Evolutionary conservation across 1,140 invertebrate genomes (phyloP).

Genomic region (Drosophila chauvacae): DNA sequence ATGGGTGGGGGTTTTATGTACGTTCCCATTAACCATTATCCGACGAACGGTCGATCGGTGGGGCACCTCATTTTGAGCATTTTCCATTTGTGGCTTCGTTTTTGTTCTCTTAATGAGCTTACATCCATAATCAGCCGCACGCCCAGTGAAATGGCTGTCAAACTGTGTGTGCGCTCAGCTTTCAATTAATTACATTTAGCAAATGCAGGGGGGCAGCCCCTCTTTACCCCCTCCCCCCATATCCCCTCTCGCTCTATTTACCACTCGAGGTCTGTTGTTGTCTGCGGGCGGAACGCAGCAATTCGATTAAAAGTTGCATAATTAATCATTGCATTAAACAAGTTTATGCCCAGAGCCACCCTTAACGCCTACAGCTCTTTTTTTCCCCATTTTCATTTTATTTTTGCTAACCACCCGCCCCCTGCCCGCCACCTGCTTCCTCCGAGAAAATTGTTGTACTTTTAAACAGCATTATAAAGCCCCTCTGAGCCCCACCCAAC

Average conservation of each 20-base stretch:
- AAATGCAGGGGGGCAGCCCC: constrained; percentile 4
- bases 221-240: no score
- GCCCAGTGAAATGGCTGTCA: constrained; percentile 12
- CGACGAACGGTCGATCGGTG: neutral
- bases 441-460: constrained; percentile 48
- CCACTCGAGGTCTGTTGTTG: constrained; percentile 29
- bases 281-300: constrained; percentile 27
- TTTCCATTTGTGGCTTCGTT: constrained; percentile 37
- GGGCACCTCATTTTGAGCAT: neutral
- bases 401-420: constrained; percentile 1
- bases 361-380: constrained; percentile 12
- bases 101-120: constrained; percentile 44
- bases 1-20: constrained; percentile 17
- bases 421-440: neutral
- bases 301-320: constrained; percentile 73
- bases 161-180: constrained; percentile 32
- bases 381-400: neutral
- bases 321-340: constrained; percentile 76
- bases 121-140: neutral
- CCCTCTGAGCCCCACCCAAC: neutral
- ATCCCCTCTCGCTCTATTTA: constrained; percentile 14
- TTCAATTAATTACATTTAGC: constrained; percentile 48
- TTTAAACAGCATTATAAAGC: constrained; percentile 47
- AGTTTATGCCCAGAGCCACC: constrained; percentile 39
- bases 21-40: constrained; percentile 23